phyloP scores from a whole-genome alignment of 1,140 invertebrate genomes.

The Thaumatotibia leucotreta region DNA sequence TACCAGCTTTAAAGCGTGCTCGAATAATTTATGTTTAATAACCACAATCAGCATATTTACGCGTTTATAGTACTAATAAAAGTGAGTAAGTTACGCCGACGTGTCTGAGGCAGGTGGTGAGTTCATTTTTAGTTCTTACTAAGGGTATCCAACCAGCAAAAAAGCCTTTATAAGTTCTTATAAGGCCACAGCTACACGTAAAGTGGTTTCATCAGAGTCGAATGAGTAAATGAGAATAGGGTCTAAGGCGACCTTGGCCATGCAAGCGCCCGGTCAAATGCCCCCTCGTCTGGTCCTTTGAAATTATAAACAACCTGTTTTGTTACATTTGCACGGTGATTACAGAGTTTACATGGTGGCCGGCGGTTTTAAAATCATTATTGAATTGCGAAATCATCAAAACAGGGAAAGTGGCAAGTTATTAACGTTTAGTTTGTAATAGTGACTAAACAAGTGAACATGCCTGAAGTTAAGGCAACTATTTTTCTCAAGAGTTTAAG shows the following conservation, averaged over 20 bases:
- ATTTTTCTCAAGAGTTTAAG: too few relatives aligned
- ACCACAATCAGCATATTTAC: conserved; percentile 7
- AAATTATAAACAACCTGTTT: background rate
- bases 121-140: background rate
- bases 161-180: background rate
- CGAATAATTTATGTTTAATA: background rate
- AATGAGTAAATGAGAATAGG: background rate
- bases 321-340: background rate
- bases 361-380: background rate
- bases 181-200: too few relatives aligned
- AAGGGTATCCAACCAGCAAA: background rate
- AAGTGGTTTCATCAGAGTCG: background rate
- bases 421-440: background rate
- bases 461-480: too few relatives aligned
- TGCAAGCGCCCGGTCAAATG: conserved; percentile 41
- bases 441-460: too few relatives aligned
- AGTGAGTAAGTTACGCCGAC: background rate
- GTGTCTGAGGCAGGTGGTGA: background rate
- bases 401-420: background rate
- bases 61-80: conserved; percentile 4
- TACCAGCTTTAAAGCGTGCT: background rate
- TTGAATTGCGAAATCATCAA: background rate
- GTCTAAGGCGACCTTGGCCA: conserved; percentile 31
- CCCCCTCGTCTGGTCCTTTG: conserved; percentile 16
- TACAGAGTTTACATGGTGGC: background rate